Conservation (phyloP, 2,113 vertebrate genomes). For the Python bivittatus region DNA sequence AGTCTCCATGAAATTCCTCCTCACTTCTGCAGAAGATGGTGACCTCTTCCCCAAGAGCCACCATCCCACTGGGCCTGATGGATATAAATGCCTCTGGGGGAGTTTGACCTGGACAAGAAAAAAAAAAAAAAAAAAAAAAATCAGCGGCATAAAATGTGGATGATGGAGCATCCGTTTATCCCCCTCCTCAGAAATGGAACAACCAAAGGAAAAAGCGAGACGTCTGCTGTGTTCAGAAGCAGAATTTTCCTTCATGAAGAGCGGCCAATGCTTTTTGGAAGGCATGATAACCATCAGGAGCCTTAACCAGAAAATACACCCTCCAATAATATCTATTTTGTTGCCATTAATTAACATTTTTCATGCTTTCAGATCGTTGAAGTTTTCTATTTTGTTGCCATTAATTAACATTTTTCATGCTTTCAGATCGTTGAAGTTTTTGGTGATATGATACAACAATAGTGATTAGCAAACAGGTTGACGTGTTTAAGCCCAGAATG, state of each 20-base stretch:
- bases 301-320: background rate
- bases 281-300: background rate
- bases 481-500: background rate
- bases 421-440: background rate
- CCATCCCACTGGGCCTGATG: background rate
- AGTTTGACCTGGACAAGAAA: background rate
- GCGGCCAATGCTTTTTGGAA: background rate
- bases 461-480: background rate
- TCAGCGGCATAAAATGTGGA: background rate
- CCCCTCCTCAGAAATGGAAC: background rate
- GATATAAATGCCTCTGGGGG: background rate
- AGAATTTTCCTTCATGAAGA: background rate
- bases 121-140: background rate
- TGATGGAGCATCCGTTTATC: background rate
- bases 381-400: background rate
- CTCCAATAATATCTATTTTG: background rate
- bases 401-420: background rate
- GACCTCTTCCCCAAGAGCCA: background rate
- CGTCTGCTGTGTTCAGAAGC: background rate
- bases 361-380: background rate
- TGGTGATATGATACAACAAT: background rate
- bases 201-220: background rate
- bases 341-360: background rate
- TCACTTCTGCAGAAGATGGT: background rate
- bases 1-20: accelerated